Evolutionary conservation across 2,113 vertebrate species (phyloP), one percentile per base, ranked within the genome.

Genomic region (Saguinus imperator): DNA sequence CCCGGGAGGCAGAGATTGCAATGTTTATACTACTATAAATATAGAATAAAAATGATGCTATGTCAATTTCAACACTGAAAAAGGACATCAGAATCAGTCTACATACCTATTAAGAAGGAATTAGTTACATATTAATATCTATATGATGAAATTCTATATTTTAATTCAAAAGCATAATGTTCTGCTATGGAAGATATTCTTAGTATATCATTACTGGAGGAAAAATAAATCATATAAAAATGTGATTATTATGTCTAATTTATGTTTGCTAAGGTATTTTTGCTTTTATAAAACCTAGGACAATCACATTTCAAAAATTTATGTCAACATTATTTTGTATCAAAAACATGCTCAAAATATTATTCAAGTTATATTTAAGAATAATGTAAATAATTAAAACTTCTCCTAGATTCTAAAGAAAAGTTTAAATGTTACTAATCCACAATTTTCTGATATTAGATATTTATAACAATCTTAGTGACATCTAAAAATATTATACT

Each of bases 341-440:
- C 4, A 81, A 76, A 45, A 0, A 58, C 1, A 72, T 25, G 76
- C 68, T 85, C 84, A 84, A 32, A 85, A 64, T 96, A 86, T 14
- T 76, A 37, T 77, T 77, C 13, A 80, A 81, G 45, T 77, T 83
- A 48, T 29, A 75, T 83, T 92, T 79, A 89, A 77, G 18, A 55
- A 4, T 52, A 90, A 80, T 68, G 7, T 84, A 92, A 87, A 84
- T 90, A 75, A 86, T 82, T 93, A 55, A 93, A 87, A 61, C 18
- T 1, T 81, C 7, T 84, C 35, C 4, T 93, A 29, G 29, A 35
- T 68, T 52, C 8, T 75, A 72, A 87, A 93, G 87, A 29, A 12
- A 17, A 5, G 57, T n/a, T 87, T 6, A 64, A 91, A 68, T 92
- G 29, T 68, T 83, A 50, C 6, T 58, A 72, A 21, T 84, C 25